Evolutionary conservation across 2,797 vertebrate species (phyloP), one percentile per base, ranked within the genome.

Genomic region (Furcifer pardalis): DNA sequence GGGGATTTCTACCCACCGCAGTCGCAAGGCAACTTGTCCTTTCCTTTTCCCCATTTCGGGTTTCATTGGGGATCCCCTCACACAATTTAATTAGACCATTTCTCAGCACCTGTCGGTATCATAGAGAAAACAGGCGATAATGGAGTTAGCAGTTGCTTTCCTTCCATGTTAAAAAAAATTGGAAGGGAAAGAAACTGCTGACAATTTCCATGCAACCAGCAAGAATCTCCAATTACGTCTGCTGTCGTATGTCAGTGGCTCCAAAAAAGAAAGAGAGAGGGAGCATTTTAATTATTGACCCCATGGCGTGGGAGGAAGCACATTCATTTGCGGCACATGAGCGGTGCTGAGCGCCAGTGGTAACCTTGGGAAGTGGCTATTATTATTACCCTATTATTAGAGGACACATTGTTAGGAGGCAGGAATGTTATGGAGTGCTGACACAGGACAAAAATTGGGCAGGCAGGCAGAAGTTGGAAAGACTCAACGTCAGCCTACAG

Each of bases 261-360:
- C 77, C 49, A 52, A 77, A 12, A 25, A 82, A 62, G 83, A 62
- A 79, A 87, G 52, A 49, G 83, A 87, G 84, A 82, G 60, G 81
- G 86, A 90, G 83, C 59, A 6, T 66, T 93, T 93, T 86, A 90
- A 93, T 94, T 92, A 89, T 87, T 90, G 90, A 91, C 77, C 83
- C 83, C 77, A 46, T 85, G 78, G 72, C 65, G 82, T 77, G 65
- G 79, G 74, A 44, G 79, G 86, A 87, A 77, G 73, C 88, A 84
- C 71, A 69, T 90, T 88, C 83, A 76, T 65, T 76, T 71, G 9
- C 25, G 0, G 5, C 68, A 68, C 52, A 7, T 21, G 32, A 76
- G 81, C 88, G 80, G 78, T 81, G 71, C 17, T 0, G 86, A 78
- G 79, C 77, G 88, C 66, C 37, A 74, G 89, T 17, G 80, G 81